Evolutionary conservation across 1,140 invertebrate genomes (phyloP).

Genomic region (Catajapyx aquilonaris): DNA sequence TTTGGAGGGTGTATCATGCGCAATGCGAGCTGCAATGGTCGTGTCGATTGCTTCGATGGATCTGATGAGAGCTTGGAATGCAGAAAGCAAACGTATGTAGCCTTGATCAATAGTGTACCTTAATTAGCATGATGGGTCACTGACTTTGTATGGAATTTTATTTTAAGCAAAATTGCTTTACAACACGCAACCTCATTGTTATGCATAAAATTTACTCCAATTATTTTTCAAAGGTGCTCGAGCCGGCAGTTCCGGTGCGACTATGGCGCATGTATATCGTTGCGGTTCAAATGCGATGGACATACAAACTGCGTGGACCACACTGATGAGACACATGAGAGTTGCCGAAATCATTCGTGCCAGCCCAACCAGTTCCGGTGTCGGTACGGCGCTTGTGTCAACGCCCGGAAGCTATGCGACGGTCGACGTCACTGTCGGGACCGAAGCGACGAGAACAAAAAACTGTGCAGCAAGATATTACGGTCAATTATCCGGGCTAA

Average conservation of each 20-base stretch:
- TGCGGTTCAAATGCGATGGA: not conserved
- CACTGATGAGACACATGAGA: not conserved
- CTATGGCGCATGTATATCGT: not conserved
- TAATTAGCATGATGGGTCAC: not conserved
- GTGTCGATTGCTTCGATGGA: not conserved
- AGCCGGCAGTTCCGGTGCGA: not conserved
- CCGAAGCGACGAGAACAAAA: not conserved
- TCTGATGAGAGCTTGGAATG: not conserved
- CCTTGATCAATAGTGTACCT: not conserved
- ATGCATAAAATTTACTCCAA: not conserved
- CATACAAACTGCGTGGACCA: not conserved
- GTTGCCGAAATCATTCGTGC: not conserved
- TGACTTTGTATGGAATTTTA: not conserved
- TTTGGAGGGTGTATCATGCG: not conserved
- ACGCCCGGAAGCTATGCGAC: not conserved
- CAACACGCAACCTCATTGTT: not conserved
- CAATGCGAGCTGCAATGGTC: not conserved
- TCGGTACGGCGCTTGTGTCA: not conserved
- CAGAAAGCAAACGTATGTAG: not conserved
- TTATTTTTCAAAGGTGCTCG: not conserved
- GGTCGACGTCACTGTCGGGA: not conserved
- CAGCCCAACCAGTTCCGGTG: not conserved
- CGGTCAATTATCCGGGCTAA: too few relatives aligned
- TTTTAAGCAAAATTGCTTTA: not conserved
- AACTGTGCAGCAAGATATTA: not conserved